These are phyloP conservation scores for Agrochola macilenta DNA, from an alignment of 2,888 invertebrate species.

Conservation along the genomic window DNA sequence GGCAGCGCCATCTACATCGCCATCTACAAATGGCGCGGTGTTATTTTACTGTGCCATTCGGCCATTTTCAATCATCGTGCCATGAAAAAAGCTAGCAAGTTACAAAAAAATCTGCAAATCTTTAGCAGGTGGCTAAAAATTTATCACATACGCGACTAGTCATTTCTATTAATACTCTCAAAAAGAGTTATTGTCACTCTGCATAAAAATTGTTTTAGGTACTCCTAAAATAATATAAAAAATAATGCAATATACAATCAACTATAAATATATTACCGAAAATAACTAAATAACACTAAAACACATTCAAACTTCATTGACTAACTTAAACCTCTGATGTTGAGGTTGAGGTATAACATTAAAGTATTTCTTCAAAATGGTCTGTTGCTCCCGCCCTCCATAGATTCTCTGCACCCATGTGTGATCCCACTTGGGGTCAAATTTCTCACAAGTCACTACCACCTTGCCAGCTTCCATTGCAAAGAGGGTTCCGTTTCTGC, in stretches of 20 bases:
- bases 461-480: constrained; percentile 95
- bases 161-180: neutral
- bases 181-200: neutral
- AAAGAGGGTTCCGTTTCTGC: constrained; percentile 94
- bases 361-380: constrained; percentile 95
- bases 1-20: neutral
- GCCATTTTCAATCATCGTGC: neutral
- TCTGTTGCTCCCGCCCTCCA: constrained; percentile 91
- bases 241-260: constrained; percentile 8
- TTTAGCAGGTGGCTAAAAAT: neutral
- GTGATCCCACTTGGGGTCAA: constrained; percentile 95
- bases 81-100: neutral
- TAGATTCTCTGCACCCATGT: constrained; percentile 93
- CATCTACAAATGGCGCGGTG: accelerated
- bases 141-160: neutral
- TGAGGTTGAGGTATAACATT: constrained; percentile 95
- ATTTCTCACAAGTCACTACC: constrained; percentile 94
- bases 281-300: constrained; percentile 37
- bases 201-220: neutral
- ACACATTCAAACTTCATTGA: constrained; percentile 92
- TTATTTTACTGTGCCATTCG: neutral
- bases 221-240: neutral
- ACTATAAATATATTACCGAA: constrained; percentile 57
- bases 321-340: constrained; percentile 94
- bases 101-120: neutral